Evolutionary conservation across 2,888 invertebrate genomes (phyloP).

Genomic region (Diplazon laetatorius): DNA sequence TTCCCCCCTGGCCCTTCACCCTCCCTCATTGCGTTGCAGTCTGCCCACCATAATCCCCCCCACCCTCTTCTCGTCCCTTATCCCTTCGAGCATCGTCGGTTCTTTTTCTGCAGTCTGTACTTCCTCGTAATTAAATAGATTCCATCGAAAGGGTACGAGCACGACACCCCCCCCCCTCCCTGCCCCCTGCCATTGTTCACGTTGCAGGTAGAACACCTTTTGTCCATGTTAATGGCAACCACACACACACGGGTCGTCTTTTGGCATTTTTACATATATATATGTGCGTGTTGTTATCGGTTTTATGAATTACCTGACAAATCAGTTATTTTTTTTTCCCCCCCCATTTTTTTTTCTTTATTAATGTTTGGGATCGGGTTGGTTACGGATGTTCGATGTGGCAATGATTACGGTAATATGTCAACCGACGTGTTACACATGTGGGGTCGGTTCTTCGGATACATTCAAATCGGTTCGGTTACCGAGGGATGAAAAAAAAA

Average conservation of each 20-base stretch:
- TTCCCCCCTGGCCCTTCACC: constrained; percentile 5
- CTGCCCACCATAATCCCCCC: neutral
- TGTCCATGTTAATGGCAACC: neutral
- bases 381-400: too few species aligned
- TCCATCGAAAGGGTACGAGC: constrained; percentile 34
- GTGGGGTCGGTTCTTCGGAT: too few species aligned
- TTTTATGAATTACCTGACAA: constrained; percentile 37
- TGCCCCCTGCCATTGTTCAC: constrained; percentile 17
- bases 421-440: neutral
- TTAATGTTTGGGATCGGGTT: too few species aligned
- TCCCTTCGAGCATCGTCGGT: constrained; percentile 1
- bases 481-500: neutral
- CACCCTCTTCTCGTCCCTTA: neutral
- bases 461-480: too few species aligned
- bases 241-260: neutral
- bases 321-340: too few species aligned
- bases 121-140: constrained; percentile 56
- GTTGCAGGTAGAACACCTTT: constrained; percentile 32
- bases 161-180: neutral
- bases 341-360: too few species aligned
- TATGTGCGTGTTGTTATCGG: constrained; percentile 23
- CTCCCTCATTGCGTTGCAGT: neutral
- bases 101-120: constrained; percentile 13
- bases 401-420: constrained; percentile 25
- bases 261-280: too few species aligned